Evolutionary conservation across 2,888 invertebrate genomes (phyloP).

Genomic region (Toxonevra muliebris): DNA sequence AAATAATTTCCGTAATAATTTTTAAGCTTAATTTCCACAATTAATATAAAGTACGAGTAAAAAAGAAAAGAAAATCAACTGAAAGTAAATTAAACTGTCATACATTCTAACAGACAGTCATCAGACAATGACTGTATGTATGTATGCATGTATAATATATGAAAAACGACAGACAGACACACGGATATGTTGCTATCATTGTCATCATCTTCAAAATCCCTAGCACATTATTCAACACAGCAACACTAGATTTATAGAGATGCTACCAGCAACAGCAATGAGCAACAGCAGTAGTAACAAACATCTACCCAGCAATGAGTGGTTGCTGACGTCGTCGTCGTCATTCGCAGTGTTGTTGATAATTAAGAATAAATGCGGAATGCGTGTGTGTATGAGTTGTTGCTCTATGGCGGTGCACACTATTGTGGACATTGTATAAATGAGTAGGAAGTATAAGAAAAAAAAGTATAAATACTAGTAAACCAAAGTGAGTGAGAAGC

Average conservation of each 20-base stretch:
- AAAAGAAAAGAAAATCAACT: too few species aligned
- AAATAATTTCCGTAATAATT: too few species aligned
- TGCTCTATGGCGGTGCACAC: background rate
- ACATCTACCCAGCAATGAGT: background rate
- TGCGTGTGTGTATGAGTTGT: slow-evolving; percentile 39
- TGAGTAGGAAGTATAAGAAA: too few species aligned
- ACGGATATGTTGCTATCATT: background rate
- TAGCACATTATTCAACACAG: background rate
- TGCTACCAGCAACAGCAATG: background rate
- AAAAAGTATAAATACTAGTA: too few species aligned
- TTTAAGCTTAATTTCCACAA: too few species aligned
- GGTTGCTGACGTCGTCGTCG: background rate
- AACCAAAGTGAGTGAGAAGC: background rate
- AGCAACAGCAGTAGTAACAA: background rate
- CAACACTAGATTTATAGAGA: background rate
- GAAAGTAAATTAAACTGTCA: slow-evolving; percentile 59
- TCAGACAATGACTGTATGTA: slow-evolving; percentile 9
- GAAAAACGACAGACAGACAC: slow-evolving; percentile 24
- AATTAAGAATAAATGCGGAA: slow-evolving; percentile 56
- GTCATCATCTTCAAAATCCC: too few species aligned
- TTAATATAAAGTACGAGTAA: too few species aligned
- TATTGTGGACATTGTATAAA: too few species aligned
- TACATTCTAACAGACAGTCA: slow-evolving; percentile 35
- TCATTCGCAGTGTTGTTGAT: slow-evolving; percentile 42
- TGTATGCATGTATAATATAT: background rate